phyloP scores from a whole-genome alignment of 2,113 vertebrate species.

The Chelonoidis abingdonii region DNA sequence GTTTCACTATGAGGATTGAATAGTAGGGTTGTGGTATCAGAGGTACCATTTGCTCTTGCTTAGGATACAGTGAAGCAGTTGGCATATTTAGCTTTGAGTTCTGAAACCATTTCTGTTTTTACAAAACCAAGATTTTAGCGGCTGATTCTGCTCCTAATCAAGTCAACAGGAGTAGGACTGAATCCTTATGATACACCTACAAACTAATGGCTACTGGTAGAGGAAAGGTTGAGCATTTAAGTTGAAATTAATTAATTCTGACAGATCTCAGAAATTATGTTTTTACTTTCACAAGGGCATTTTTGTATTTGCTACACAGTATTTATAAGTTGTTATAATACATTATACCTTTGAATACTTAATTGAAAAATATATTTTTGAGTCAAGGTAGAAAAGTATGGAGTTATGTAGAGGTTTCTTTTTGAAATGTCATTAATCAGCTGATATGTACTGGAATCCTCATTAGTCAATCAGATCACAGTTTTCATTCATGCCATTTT shows the following conservation, averaged over 20 bases:
- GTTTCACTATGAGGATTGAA: conserved; percentile 57
- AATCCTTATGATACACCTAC: background rate
- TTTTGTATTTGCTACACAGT: background rate
- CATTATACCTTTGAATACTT: background rate
- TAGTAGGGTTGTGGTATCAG: conserved; percentile 5
- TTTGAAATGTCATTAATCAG: background rate
- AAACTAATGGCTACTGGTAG: background rate
- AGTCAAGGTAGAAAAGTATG: background rate
- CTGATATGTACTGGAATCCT: background rate
- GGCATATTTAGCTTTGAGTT: conserved; percentile 25
- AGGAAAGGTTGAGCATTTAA: background rate
- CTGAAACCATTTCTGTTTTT: background rate
- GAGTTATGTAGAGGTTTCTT: background rate
- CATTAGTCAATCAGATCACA: background rate
- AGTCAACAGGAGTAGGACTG: conserved; percentile 1
- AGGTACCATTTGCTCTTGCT: conserved; percentile 11
- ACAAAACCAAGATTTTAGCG: background rate
- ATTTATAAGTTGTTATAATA: background rate
- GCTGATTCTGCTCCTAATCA: conserved; percentile 8
- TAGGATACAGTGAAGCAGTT: conserved; percentile 9
- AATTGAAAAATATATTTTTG: background rate
- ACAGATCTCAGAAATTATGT: background rate
- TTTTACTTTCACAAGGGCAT: conserved; percentile 2
- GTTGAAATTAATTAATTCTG: conserved; percentile 15
- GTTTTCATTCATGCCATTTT: background rate